phyloP scores from a whole-genome alignment of 2,113 vertebrate genomes.

The Crocuta crocuta region DNA sequence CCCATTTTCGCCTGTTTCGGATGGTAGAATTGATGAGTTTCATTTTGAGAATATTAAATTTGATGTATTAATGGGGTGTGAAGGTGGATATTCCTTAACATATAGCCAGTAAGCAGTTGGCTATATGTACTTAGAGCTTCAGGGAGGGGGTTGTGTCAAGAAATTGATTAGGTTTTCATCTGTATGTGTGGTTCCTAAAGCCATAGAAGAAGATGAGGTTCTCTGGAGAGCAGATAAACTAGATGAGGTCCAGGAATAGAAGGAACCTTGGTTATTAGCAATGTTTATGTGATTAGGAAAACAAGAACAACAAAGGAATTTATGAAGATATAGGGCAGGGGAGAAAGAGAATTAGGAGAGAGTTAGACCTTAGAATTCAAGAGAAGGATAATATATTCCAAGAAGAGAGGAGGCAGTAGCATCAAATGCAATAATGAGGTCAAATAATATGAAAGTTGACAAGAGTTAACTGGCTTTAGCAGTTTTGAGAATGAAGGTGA shows the following conservation, averaged over 20 bases:
- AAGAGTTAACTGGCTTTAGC: not conserved
- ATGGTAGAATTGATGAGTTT: not conserved
- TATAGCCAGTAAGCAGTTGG: not conserved
- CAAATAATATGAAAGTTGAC: not conserved
- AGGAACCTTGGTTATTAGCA: not conserved
- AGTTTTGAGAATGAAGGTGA: not conserved
- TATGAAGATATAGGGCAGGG: not conserved
- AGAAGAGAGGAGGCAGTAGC: not conserved
- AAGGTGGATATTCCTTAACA: not conserved
- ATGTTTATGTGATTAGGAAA: not conserved
- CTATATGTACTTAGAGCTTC: not conserved
- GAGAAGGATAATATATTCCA: not conserved
- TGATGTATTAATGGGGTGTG: not conserved
- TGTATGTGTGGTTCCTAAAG: not conserved
- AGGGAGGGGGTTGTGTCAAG: not conserved
- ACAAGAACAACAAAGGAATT: not conserved
- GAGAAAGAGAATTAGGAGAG: slow-evolving; percentile 13
- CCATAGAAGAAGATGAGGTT: not conserved
- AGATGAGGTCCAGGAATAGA: not conserved
- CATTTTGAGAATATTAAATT: slow-evolving; percentile 15
- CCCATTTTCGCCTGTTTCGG: not conserved
- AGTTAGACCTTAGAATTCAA: not conserved
- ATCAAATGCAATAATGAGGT: not conserved
- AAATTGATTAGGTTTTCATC: slow-evolving; percentile 3
- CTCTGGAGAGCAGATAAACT: not conserved